A percentile compares a stretch with the other conserved stretches of the same genome.
phyloP scores from a whole-genome alignment of 2,797 vertebrate genomes.

The Cryptoblepharus egeriae region DNA sequence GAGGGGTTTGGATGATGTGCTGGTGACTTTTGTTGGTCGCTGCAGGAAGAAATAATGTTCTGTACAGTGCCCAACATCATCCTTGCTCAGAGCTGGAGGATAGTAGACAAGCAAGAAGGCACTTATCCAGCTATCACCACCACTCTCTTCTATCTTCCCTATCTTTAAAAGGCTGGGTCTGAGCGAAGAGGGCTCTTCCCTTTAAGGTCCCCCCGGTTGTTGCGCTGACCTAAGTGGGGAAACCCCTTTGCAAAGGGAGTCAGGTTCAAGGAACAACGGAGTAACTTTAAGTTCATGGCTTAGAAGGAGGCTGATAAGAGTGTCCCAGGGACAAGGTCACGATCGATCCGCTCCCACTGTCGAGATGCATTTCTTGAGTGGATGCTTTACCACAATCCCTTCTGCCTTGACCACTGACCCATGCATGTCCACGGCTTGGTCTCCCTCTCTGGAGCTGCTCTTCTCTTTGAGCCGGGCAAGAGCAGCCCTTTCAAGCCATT shows the following conservation, averaged over 20 bases:
- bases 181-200: not conserved
- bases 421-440: conserved; percentile 75
- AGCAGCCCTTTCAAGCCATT: conserved; percentile 76
- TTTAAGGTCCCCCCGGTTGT: not conserved
- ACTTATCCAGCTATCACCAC: no score
- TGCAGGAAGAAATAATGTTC: no score
- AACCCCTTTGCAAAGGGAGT: conserved; percentile 21
- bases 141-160: not conserved
- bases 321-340: conserved; percentile 80
- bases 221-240: not conserved
- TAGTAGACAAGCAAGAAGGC: not conserved
- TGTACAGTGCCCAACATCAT: not conserved
- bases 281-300: conserved; percentile 75
- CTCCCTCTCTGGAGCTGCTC: conserved; percentile 52
- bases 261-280: conserved; percentile 70
- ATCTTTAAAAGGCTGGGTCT: not conserved
- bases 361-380: conserved; percentile 89
- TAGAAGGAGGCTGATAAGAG: conserved; percentile 67
- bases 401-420: conserved; percentile 80
- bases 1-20: not conserved
- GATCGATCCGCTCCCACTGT: conserved; percentile 84
- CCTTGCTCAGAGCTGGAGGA: not conserved
- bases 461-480: conserved; percentile 50
- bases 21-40: no score
- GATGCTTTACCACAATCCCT: conserved; percentile 84